These are phyloP conservation scores for Umimayanthus chanpuru DNA, from an alignment of 92 coral and sea anemone genomes.

Conservation along the genomic window DNA sequence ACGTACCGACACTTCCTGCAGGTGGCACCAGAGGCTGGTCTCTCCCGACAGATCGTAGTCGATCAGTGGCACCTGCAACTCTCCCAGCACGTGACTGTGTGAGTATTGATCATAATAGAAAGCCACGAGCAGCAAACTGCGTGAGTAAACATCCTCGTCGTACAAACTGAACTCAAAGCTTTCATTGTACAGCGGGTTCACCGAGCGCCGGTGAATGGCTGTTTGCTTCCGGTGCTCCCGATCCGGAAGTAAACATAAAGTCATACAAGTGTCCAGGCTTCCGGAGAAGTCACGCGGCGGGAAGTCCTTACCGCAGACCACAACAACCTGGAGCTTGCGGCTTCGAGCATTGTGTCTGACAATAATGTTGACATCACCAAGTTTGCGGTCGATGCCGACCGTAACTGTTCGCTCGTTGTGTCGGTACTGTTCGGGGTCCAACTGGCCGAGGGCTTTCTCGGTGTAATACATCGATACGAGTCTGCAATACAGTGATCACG, in stretches of 20 bases:
- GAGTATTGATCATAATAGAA: constrained; percentile 81
- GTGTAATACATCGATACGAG: constrained; percentile 74
- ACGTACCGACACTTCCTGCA: constrained; percentile 72
- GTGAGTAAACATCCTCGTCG: constrained; percentile 76
- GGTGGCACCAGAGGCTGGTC: constrained; percentile 74
- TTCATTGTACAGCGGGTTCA: constrained; percentile 82
- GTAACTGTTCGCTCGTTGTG: constrained; percentile 56
- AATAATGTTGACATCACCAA: constrained; percentile 71
- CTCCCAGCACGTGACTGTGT: constrained; percentile 83
- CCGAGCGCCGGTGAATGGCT: constrained; percentile 82
- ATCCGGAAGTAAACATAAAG: constrained; percentile 80
- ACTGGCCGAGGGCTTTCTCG: constrained; percentile 64
- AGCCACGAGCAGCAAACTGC: constrained; percentile 65
- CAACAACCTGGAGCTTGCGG: constrained; percentile 65
- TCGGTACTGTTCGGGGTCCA: constrained; percentile 71
- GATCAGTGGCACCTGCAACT: constrained; percentile 79
- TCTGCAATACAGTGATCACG: constrained; percentile 42
- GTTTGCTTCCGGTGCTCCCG: constrained; percentile 83
- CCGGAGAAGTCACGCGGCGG: constrained; percentile 89
- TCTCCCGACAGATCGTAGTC: constrained; percentile 76
- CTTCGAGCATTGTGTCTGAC: constrained; percentile 71
- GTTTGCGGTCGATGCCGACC: constrained; percentile 60
- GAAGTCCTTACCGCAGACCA: constrained; percentile 77
- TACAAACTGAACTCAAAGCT: constrained; percentile 69
- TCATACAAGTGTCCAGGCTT: constrained; percentile 89